Evolutionary conservation across 2,888 invertebrate genomes (phyloP).

Genomic region (Polyommatus iphigenia): DNA sequence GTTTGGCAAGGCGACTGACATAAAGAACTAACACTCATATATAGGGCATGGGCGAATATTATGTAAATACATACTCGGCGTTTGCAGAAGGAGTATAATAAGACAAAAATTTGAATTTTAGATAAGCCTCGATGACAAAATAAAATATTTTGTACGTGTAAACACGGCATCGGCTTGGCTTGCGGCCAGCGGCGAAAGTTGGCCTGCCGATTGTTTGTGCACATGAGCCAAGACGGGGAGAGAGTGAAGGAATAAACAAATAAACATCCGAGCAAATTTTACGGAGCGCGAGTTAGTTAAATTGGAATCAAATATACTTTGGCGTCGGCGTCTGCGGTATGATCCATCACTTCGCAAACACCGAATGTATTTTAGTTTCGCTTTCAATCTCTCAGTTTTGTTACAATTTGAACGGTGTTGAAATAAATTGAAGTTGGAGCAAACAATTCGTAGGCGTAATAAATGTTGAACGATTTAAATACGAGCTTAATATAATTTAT

Average conservation of each 20-base stretch:
- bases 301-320: conserved; percentile 45
- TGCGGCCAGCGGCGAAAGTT: conserved; percentile 71
- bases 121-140: conserved; percentile 33
- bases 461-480: neutral
- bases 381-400: conserved; percentile 4
- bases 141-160: conserved; percentile 63
- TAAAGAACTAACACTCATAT: conserved; percentile 12
- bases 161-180: conserved; percentile 64
- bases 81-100: conserved; percentile 12
- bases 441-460: neutral
- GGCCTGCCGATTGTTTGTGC: conserved; percentile 72
- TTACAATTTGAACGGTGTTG: conserved; percentile 12
- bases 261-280: conserved; percentile 61
- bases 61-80: conserved; percentile 4
- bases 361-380: conserved; percentile 20
- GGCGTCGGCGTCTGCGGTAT: conserved; percentile 13
- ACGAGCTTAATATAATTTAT: no score
- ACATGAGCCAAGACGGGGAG: conserved; percentile 63
- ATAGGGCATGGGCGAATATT: conserved; percentile 9
- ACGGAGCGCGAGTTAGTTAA: conserved; percentile 47
- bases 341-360: conserved; percentile 13
- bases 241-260: conserved; percentile 62
- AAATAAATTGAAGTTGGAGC: conserved; percentile 10
- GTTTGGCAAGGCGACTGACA: conserved; percentile 7
- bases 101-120: conserved; percentile 25